These are phyloP conservation scores for Aspiorhynchus laticeps DNA, from an alignment of 2,113 vertebrate genomes.

Conservation along the genomic window DNA sequence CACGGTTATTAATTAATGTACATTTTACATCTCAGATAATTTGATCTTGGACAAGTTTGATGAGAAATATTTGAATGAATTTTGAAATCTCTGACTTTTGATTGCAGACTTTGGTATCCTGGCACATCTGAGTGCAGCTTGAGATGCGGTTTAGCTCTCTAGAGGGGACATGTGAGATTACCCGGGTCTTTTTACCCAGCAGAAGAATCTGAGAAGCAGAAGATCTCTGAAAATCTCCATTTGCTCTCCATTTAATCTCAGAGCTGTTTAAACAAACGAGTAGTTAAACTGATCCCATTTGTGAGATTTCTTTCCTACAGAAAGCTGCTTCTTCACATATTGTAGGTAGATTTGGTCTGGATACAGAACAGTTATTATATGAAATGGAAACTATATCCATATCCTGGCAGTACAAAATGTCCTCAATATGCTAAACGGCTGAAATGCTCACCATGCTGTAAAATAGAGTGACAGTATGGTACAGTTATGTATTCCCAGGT, in stretches of 20 bases:
- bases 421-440: constrained; percentile 1
- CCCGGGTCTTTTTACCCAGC: background rate
- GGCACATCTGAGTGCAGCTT: background rate
- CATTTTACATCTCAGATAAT: background rate
- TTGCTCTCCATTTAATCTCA: background rate
- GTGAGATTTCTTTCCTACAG: background rate
- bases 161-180: background rate
- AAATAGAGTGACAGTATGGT: constrained; percentile 34
- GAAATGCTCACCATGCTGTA: constrained; percentile 31
- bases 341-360: background rate
- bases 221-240: background rate
- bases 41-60: background rate
- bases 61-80: background rate
- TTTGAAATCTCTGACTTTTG: background rate
- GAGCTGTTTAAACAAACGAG: constrained; percentile 11
- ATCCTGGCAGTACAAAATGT: constrained; percentile 28
- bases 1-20: too few relatives aligned
- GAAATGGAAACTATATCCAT: constrained; percentile 24
- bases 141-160: background rate
- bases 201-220: constrained; percentile 2
- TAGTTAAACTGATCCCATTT: constrained; percentile 10
- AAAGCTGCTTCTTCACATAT: background rate
- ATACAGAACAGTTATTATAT: background rate
- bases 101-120: background rate
- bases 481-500: constrained; percentile 42